A percentile compares a stretch with the other conserved stretches of the same genome.
phyloP scores from a whole-genome alignment of 2,888 invertebrate species.

The Synanthedon tipuliformis region DNA sequence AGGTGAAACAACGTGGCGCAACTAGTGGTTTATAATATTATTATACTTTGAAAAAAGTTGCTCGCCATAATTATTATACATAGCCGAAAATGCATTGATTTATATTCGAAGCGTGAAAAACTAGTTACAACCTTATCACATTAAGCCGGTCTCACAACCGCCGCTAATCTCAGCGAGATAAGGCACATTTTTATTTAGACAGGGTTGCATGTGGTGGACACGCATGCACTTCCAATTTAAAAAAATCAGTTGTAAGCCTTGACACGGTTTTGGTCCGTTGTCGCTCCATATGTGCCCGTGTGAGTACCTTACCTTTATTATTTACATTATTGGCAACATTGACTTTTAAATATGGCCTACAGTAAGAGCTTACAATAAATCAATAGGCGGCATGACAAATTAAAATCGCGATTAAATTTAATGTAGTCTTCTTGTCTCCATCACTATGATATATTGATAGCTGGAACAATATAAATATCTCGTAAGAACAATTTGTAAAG shows the following conservation, averaged over 20 bases:
- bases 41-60: background rate
- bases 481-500: no score
- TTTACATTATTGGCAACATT: background rate
- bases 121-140: background rate
- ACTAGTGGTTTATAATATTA: no score
- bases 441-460: background rate
- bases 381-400: background rate
- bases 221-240: background rate
- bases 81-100: background rate
- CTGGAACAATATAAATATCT: no score
- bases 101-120: background rate
- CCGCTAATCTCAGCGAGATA: background rate
- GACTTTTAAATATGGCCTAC: background rate
- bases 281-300: background rate
- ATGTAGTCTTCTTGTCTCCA: background rate
- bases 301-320: background rate
- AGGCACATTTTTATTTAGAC: background rate
- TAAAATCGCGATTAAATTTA: background rate
- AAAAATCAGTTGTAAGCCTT: background rate
- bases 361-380: background rate
- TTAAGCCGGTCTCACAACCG: background rate
- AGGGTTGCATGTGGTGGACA: background rate
- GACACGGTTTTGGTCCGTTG: background rate
- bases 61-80: background rate
- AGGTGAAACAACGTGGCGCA: no score